Evolutionary conservation across 2,797 vertebrate species (phyloP).

Genomic region (Pristis pectinata): DNA sequence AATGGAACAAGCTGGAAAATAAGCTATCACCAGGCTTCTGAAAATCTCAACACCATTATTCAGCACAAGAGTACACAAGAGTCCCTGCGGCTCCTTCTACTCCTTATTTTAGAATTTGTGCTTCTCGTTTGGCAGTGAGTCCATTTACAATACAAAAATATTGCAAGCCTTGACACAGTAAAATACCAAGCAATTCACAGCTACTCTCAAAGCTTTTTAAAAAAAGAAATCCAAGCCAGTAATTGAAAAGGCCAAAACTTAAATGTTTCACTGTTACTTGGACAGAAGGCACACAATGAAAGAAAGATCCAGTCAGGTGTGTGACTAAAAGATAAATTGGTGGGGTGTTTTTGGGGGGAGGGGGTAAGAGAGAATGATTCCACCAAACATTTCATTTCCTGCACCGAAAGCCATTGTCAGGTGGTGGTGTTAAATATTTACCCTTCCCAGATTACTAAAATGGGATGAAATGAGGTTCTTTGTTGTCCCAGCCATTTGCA

Average conservation of each 20-base stretch:
- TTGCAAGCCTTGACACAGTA: no score
- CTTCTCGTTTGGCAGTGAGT: not conserved
- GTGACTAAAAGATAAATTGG: not conserved
- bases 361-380: slow-evolving; percentile 43
- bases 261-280: not conserved
- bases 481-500: slow-evolving; percentile 53
- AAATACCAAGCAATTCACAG: not conserved
- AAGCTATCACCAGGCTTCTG: not conserved
- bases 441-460: slow-evolving; percentile 74
- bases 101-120: not conserved
- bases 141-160: not conserved
- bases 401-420: slow-evolving; percentile 63
- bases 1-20: not conserved
- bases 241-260: not conserved
- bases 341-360: not conserved
- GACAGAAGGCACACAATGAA: not conserved
- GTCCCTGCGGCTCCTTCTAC: not conserved
- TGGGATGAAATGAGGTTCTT: slow-evolving; percentile 51
- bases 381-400: slow-evolving; percentile 62
- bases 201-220: not conserved
- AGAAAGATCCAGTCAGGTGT: not conserved
- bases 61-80: not conserved
- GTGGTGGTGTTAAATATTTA: slow-evolving; percentile 75
- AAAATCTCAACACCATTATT: not conserved
- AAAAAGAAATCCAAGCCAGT: not conserved